phyloP scores from a whole-genome alignment of 2,113 vertebrate species.

The Phalacrocorax pelagicus region DNA sequence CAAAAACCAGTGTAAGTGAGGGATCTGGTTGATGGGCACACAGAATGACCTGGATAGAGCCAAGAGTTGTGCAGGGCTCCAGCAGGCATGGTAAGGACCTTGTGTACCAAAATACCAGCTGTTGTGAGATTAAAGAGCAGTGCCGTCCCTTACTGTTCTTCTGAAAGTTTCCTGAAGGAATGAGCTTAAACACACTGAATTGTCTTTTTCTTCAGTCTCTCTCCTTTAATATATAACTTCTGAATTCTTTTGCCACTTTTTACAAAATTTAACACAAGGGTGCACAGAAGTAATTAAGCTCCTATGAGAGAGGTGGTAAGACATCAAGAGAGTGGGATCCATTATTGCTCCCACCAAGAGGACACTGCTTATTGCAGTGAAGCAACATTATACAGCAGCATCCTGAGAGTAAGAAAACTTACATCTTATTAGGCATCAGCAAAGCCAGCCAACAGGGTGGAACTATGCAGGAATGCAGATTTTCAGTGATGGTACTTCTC shows the following conservation, averaged over 20 bases:
- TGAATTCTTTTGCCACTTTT: background rate
- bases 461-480: background rate
- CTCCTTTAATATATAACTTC: background rate
- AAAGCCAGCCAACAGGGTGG: background rate
- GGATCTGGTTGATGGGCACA: background rate
- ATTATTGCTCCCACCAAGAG: background rate
- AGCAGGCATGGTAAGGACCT: background rate
- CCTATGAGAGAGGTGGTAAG: background rate
- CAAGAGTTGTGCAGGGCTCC: background rate
- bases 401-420: background rate
- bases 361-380: background rate
- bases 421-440: background rate
- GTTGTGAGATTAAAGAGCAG: rapidly evolving
- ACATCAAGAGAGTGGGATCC: background rate
- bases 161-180: background rate
- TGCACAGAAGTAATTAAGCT: background rate
- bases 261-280: background rate
- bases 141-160: background rate
- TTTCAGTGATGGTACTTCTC: background rate
- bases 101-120: background rate
- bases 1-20: background rate
- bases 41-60: background rate
- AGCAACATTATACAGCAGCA: background rate
- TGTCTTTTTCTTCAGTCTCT: background rate
- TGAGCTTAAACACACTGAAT: background rate